phyloP scores from a whole-genome alignment of 2,888 invertebrate genomes.

The Neocrepidodera transversa region DNA sequence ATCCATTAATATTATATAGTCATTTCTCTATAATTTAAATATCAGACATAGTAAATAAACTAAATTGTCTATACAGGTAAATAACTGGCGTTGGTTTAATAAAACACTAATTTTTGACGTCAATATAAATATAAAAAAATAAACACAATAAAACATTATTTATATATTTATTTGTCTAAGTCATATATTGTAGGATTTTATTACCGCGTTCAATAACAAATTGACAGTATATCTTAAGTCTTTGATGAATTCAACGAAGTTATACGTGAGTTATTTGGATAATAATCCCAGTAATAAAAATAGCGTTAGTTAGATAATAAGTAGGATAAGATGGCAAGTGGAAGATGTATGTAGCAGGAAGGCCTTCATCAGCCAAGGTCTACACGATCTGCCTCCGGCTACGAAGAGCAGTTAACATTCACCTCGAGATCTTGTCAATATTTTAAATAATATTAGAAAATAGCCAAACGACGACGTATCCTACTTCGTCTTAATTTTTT shows the following conservation, averaged over 20 bases:
- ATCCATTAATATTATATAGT: no score
- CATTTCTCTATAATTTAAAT: no score
- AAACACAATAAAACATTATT: slow-evolving; percentile 16
- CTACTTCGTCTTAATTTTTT: slow-evolving; percentile 20
- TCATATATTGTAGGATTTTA: slow-evolving; percentile 20
- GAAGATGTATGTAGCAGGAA: slow-evolving; percentile 54
- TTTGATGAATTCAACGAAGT: slow-evolving; percentile 28
- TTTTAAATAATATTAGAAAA: slow-evolving; percentile 30
- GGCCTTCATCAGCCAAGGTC: slow-evolving; percentile 54
- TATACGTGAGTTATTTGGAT: slow-evolving; percentile 39
- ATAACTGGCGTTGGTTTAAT: no score
- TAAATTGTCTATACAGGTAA: no score
- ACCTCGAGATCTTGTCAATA: slow-evolving; percentile 43
- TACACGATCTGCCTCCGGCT: slow-evolving; percentile 50
- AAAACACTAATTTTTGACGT: no score
- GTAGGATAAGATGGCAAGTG: slow-evolving; percentile 48
- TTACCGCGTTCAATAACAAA: slow-evolving; percentile 22
- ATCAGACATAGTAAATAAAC: no score
- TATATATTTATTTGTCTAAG: slow-evolving; percentile 21
- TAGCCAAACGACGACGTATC: slow-evolving; percentile 8
- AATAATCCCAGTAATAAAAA: slow-evolving; percentile 39
- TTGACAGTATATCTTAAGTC: slow-evolving; percentile 17
- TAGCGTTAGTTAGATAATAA: slow-evolving; percentile 45
- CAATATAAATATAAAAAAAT: no score
- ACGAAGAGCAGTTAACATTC: slow-evolving; percentile 40